Conservation (phyloP, 1,140 invertebrate genomes). For the Polypedilum vanderplanki region DNA sequence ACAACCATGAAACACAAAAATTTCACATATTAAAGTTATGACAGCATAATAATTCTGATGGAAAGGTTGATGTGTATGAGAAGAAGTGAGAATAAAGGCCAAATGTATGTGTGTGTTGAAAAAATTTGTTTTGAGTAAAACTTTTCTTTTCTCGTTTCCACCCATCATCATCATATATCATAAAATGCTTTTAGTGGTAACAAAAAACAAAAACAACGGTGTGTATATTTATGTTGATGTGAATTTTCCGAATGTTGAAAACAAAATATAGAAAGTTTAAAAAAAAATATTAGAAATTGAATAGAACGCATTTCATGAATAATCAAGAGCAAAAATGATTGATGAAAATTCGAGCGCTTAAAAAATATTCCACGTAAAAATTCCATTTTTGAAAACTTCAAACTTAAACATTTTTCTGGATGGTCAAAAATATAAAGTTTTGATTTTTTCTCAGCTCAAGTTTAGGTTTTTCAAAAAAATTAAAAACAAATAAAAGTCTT, state of each 20-base stretch:
- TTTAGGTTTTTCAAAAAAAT: too few relatives aligned
- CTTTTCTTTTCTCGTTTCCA: not conserved
- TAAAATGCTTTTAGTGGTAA: constrained; percentile 19
- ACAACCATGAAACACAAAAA: not conserved
- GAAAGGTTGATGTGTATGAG: not conserved
- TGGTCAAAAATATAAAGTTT: too few relatives aligned
- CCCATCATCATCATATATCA: constrained; percentile 16
- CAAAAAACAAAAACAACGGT: not conserved
- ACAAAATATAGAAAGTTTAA: not conserved
- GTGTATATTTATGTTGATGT: not conserved
- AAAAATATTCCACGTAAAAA: too few relatives aligned
- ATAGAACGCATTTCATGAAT: not conserved
- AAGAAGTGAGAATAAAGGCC: not conserved
- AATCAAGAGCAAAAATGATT: too few relatives aligned
- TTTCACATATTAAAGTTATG: constrained; percentile 25
- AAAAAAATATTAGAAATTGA: not conserved
- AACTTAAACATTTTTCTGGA: too few relatives aligned
- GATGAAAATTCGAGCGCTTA: too few relatives aligned
- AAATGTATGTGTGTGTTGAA: not conserved
- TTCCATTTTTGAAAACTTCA: too few relatives aligned
- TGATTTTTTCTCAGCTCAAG: too few relatives aligned
- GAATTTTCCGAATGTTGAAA: not conserved
- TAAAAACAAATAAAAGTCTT: too few relatives aligned
- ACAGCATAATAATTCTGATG: constrained; percentile 21
- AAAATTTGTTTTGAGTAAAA: not conserved